Evolutionary conservation across 2,797 vertebrate species (phyloP).

Genomic region (Bradypus variegatus): DNA sequence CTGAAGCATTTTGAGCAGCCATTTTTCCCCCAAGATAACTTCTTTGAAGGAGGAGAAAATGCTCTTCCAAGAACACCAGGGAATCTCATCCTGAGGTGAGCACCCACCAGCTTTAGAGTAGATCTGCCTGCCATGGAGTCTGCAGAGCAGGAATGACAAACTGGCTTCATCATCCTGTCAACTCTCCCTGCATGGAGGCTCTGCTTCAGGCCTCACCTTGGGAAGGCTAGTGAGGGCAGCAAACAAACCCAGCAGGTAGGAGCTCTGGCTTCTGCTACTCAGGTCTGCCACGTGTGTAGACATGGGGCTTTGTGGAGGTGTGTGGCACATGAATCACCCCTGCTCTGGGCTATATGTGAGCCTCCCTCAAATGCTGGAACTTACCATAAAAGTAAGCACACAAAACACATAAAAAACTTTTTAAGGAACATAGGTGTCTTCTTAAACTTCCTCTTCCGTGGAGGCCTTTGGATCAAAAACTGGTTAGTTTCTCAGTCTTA

Average conservation of each 20-base stretch:
- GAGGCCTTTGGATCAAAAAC: not conserved
- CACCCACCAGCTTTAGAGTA: not conserved
- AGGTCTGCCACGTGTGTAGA: not conserved
- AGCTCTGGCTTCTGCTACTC: not conserved
- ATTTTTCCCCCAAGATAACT: not conserved
- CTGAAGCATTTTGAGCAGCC: not conserved
- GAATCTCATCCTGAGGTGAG: not conserved
- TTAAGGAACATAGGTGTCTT: not conserved
- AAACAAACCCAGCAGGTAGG: not conserved
- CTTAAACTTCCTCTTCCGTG: not conserved
- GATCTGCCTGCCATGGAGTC: not conserved
- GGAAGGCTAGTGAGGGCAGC: not conserved
- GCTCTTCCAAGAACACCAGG: not conserved
- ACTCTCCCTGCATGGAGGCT: not conserved
- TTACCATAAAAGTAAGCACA: not conserved
- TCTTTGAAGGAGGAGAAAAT: not conserved
- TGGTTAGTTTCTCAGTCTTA: not conserved
- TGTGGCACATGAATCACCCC: rapidly evolving
- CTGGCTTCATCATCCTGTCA: not conserved
- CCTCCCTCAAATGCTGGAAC: not conserved
- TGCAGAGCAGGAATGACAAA: not conserved
- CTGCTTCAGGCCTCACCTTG: not conserved
- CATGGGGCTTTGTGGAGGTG: not conserved
- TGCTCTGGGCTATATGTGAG: not conserved
- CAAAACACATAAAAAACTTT: too few relatives aligned